Percentiles rank a stretch among this genome's conserved stretches.
Evolutionary conservation across 2,797 vertebrate genomes (phyloP).

Genomic region (Ambastaia sidthimunki): DNA sequence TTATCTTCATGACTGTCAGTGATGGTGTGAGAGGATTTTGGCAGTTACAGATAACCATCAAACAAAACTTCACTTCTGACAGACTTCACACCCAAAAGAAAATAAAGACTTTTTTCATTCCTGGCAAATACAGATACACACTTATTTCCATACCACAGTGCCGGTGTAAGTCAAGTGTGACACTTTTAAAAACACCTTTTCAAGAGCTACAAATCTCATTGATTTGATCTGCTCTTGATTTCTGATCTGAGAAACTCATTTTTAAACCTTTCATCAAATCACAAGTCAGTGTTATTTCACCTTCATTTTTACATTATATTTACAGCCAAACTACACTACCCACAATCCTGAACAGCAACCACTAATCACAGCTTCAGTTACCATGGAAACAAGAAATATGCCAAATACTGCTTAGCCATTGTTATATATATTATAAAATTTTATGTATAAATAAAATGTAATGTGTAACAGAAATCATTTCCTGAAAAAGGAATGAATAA

Average conservation of each 20-base stretch:
- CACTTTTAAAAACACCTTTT: neutral
- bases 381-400: neutral
- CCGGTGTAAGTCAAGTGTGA: neutral
- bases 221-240: too few relatives aligned
- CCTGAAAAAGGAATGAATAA: too few relatives aligned
- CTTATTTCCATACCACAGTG: neutral
- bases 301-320: too few relatives aligned
- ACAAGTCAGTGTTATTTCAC: too few relatives aligned
- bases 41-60: slow-evolving; percentile 2
- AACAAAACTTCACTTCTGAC: neutral
- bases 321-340: neutral
- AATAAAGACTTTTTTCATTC: neutral
- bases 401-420: neutral
- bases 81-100: neutral
- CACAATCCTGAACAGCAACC: neutral
- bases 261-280: neutral
- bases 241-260: too few relatives aligned
- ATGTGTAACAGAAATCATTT: too few relatives aligned
- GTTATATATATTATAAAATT: too few relatives aligned
- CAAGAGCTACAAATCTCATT: neutral
- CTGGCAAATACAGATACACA: neutral
- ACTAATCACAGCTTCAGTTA: neutral
- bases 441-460: too few relatives aligned
- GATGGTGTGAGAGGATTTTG: neutral
- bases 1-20: neutral